Evolutionary conservation across 53 echinoderm and acorn worm species (phyloP).

Genomic region (Mesocentrotus franciscanus): DNA sequence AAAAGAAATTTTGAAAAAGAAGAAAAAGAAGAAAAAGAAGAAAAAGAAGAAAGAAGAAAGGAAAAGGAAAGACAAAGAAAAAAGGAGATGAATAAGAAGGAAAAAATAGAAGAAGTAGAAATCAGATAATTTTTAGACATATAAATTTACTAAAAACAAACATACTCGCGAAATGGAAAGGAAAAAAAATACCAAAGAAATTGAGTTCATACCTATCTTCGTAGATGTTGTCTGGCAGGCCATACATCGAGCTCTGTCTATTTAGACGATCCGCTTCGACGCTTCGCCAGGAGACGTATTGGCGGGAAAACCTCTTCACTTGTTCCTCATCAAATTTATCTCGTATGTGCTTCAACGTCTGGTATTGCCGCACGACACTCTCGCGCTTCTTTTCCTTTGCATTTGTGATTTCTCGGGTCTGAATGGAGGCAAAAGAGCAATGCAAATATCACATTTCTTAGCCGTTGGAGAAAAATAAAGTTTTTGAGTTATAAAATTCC

Average conservation of each 20-base stretch:
- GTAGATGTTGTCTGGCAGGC: constrained; percentile 95
- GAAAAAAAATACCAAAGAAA: not conserved
- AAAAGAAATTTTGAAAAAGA: too few relatives aligned
- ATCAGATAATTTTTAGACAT: not conserved
- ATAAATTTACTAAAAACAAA: not conserved
- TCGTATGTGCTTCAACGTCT: constrained; percentile 78
- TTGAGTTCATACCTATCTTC: constrained; percentile 79
- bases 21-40: too few relatives aligned
- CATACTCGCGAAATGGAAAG: not conserved
- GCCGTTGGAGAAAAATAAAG: too few relatives aligned
- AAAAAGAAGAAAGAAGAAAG: not conserved
- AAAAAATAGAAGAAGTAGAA: not conserved
- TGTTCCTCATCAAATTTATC: constrained; percentile 95
- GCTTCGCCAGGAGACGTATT: constrained; percentile 98
- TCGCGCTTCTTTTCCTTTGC: constrained; percentile 57
- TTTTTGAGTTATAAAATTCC: too few relatives aligned
- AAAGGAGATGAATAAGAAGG: not conserved
- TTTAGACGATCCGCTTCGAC: constrained; percentile 88
- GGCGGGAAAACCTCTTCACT: constrained; percentile 89
- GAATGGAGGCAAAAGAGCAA: not conserved
- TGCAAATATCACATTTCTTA: too few relatives aligned
- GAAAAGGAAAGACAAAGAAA: too few relatives aligned
- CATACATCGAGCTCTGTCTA: constrained; percentile 76
- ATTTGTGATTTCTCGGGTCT: not conserved
- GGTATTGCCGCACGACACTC: constrained; percentile 76